Evolutionary conservation across 2,113 vertebrate species (phyloP).

Genomic region (Epinephelus fuscoguttatus): DNA sequence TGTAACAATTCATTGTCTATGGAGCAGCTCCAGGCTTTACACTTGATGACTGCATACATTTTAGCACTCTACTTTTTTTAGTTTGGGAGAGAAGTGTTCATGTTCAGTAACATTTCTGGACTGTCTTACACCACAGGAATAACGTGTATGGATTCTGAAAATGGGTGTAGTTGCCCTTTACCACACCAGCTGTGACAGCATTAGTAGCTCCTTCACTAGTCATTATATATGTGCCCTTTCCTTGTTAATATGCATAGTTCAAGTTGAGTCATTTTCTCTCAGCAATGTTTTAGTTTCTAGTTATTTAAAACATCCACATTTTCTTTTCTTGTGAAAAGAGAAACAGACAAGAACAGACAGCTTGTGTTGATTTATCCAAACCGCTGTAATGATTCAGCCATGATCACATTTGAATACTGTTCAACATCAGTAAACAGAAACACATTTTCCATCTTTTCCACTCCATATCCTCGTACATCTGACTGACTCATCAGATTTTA

Average conservation of each 20-base stretch:
- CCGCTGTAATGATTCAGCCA: not conserved
- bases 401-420: slow-evolving; percentile 30
- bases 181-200: not conserved
- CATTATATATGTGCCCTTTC: not conserved
- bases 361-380: slow-evolving; percentile 33
- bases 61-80: no score
- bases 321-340: slow-evolving; percentile 7
- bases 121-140: no score
- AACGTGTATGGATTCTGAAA: no score
- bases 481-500: slow-evolving; percentile 20
- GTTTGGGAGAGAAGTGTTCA: no score
- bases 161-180: no score
- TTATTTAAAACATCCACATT: slow-evolving; percentile 33
- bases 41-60: no score
- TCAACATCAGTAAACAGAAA: slow-evolving; percentile 34
- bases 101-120: no score
- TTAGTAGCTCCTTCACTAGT: not conserved
- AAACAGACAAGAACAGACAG: slow-evolving; percentile 17
- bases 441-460: slow-evolving; percentile 25
- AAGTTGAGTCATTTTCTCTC: not conserved
- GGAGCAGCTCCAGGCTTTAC: no score
- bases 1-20: no score
- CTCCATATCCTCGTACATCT: slow-evolving; percentile 4
- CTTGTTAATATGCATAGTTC: not conserved
- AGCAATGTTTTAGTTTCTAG: slow-evolving; percentile 1